Conservation (phyloP, 2,888 invertebrate species). For the Tortrix viridana region DNA sequence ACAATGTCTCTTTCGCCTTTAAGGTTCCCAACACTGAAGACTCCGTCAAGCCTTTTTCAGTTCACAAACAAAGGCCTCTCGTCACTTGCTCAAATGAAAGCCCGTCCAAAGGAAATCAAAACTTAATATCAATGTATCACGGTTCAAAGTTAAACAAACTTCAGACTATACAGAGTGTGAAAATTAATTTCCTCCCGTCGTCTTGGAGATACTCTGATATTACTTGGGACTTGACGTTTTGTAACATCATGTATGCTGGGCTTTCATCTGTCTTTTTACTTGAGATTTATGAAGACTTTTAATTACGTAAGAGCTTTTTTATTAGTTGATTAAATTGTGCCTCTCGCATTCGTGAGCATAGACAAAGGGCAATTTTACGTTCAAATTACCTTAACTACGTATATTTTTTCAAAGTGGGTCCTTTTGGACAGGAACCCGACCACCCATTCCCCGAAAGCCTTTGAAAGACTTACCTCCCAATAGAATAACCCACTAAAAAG, state of each 20-base stretch:
- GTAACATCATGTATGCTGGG: conserved; percentile 7
- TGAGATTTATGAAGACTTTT: not conserved
- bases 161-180: not conserved
- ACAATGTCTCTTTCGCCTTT: not conserved
- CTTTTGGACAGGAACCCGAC: no score
- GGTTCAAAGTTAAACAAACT: conserved; percentile 1
- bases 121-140: conserved; percentile 11
- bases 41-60: conserved; percentile 36
- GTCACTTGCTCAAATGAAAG: conserved; percentile 26
- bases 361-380: no score
- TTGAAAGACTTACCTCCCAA: no score
- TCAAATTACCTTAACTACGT: no score
- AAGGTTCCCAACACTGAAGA: not conserved
- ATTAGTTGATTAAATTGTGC: no score
- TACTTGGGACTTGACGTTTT: conserved; percentile 13
- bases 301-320: not conserved
- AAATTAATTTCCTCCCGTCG: conserved; percentile 28
- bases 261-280: conserved; percentile 15
- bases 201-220: conserved; percentile 16
- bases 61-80: conserved; percentile 26
- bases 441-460: no score
- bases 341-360: no score
- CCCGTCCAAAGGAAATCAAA: conserved; percentile 9
- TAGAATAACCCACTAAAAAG: no score
- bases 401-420: no score